Conservation (phyloP, 2,888 invertebrate genomes). For the Acheta domesticus region DNA sequence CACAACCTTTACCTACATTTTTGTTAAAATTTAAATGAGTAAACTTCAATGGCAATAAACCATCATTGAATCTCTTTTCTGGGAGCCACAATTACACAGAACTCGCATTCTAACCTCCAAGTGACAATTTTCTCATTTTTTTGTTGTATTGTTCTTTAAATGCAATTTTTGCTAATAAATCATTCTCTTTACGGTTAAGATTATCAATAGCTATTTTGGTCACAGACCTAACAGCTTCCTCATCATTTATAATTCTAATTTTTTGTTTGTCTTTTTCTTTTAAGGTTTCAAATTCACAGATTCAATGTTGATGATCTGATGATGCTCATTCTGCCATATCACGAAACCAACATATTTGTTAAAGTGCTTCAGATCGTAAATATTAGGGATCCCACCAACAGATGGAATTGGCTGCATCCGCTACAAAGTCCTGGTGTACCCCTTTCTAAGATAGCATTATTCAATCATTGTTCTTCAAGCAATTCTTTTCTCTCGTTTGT, state of each 20-base stretch:
- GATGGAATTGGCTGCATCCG: constrained; percentile 73
- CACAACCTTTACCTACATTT: no score
- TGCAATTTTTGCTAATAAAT: no score
- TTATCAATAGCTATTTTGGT: no score
- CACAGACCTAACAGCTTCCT: no score
- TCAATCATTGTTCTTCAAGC: constrained; percentile 67
- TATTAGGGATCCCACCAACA: constrained; percentile 56
- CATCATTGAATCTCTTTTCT: no score
- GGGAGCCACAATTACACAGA: no score
- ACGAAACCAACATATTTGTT: constrained; percentile 87
- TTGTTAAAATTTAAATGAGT: no score
- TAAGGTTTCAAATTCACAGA: constrained; percentile 78
- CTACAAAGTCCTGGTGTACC: constrained; percentile 72
- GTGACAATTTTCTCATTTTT: no score
- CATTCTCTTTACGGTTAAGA: no score
- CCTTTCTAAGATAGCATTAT: constrained; percentile 66
- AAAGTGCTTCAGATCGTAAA: constrained; percentile 71
- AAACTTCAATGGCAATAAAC: no score
- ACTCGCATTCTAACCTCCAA: no score
- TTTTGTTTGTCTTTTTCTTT: constrained; percentile 32
- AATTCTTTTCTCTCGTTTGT: constrained; percentile 61
- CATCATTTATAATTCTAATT: background rate
- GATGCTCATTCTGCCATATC: constrained; percentile 82
- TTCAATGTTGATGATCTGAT: constrained; percentile 82
- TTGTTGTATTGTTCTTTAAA: no score